These are phyloP conservation scores for Biston betularia DNA, from an alignment of 2,888 invertebrate genomes.

Conservation along the genomic window DNA sequence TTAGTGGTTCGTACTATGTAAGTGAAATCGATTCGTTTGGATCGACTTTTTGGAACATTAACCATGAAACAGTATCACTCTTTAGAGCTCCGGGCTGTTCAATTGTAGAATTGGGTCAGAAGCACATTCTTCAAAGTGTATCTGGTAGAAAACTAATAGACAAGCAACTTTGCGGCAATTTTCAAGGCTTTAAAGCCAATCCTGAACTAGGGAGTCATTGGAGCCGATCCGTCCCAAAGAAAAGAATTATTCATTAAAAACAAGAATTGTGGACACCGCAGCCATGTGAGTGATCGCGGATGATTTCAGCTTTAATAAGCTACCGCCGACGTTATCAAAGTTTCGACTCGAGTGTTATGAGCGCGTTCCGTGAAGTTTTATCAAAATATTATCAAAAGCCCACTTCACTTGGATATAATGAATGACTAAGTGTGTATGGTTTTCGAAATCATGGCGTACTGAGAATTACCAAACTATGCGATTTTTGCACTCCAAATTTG, in stretches of 20 bases:
- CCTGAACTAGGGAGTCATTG: too few relatives aligned
- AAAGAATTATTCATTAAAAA: not conserved
- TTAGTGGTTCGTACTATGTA: too few relatives aligned
- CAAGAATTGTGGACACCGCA: not conserved
- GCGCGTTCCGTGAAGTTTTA: slow-evolving; percentile 9
- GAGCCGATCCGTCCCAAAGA: too few relatives aligned
- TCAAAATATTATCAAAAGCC: slow-evolving; percentile 24
- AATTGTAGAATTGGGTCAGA: too few relatives aligned
- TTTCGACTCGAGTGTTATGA: slow-evolving; percentile 5
- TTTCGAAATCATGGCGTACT: not conserved
- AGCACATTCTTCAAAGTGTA: too few relatives aligned
- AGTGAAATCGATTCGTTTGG: too few relatives aligned
- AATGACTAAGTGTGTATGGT: not conserved
- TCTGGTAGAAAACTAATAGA: too few relatives aligned
- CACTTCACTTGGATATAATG: slow-evolving; percentile 20
- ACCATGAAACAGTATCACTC: too few relatives aligned
- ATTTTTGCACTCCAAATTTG: not conserved
- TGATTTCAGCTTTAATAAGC: slow-evolving; percentile 3
- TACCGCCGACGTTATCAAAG: slow-evolving; percentile 9
- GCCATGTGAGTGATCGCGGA: not conserved
- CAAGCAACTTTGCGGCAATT: too few relatives aligned
- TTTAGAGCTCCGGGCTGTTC: too few relatives aligned
- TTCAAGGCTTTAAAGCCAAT: too few relatives aligned
- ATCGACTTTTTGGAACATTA: too few relatives aligned
- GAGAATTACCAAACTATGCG: slow-evolving; percentile 3